Conservation (phyloP, 2,888 invertebrate species). For the Dyspetes luteomarginatus region DNA sequence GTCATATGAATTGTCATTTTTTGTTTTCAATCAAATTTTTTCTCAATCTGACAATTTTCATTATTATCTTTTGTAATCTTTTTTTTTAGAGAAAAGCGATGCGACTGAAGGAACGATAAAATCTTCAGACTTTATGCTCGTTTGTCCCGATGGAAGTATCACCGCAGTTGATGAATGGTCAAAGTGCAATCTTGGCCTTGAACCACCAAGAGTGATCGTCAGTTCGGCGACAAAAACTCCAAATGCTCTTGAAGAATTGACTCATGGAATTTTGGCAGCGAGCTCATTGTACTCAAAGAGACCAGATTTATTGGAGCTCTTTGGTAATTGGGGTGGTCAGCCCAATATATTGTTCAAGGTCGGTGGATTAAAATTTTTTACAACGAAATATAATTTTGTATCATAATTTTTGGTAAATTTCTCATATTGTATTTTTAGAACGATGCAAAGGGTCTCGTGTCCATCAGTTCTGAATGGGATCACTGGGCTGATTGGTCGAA, state of each 20-base stretch:
- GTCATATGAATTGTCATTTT: constrained; percentile 3
- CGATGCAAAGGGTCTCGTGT: constrained; percentile 82
- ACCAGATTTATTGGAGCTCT: constrained; percentile 87
- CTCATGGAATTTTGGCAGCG: constrained; percentile 86
- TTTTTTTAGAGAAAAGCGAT: constrained; percentile 54
- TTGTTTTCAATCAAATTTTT: not conserved
- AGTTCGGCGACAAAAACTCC: constrained; percentile 83
- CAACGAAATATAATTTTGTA: too few species aligned
- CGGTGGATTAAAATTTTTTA: too few species aligned
- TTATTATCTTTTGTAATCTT: not conserved
- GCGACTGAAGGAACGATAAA: constrained; percentile 73
- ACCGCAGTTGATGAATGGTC: constrained; percentile 85
- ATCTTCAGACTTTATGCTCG: constrained; percentile 85
- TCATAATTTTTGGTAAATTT: not conserved
- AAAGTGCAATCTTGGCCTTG: constrained; percentile 87
- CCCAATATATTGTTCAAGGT: constrained; percentile 85
- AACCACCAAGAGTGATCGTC: constrained; percentile 86
- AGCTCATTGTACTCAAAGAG: constrained; percentile 85
- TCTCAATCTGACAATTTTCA: not conserved
- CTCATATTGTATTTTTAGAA: constrained; percentile 79
- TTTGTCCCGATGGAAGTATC: constrained; percentile 87
- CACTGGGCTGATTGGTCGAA: constrained; percentile 75
- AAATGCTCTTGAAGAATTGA: constrained; percentile 86
- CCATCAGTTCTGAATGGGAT: constrained; percentile 78
- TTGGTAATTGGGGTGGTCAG: constrained; percentile 86